phyloP scores from a whole-genome alignment of 2,113 vertebrate genomes.

The Syngnathus scovelli region DNA sequence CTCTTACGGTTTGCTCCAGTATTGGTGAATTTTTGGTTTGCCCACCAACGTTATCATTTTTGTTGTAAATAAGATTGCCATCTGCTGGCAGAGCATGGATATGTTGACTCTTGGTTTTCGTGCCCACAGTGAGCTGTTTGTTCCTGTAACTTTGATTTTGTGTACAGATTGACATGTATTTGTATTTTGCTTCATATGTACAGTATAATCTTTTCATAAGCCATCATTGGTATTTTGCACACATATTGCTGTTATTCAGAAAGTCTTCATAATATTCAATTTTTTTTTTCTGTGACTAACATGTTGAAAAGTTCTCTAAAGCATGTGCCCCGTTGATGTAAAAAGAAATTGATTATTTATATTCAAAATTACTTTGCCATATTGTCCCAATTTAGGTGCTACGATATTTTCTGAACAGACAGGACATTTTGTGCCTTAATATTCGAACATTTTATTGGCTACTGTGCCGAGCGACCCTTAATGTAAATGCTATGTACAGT shows the following conservation, averaged over 20 bases:
- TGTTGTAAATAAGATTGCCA: constrained; percentile 76
- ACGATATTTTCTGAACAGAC: constrained; percentile 9
- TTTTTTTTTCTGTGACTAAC: constrained; percentile 32
- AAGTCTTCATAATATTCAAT: constrained; percentile 39
- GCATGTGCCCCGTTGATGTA: constrained; percentile 19
- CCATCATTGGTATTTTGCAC: constrained; percentile 49
- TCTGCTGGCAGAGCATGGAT: constrained; percentile 86
- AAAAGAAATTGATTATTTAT: constrained; percentile 30
- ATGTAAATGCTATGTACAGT: constrained; percentile 11
- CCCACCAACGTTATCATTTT: constrained; percentile 4
- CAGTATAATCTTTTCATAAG: constrained; percentile 7
- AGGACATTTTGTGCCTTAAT: constrained; percentile 56
- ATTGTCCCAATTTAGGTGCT: constrained; percentile 39
- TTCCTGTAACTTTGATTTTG: constrained; percentile 37
- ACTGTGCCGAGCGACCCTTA: constrained; percentile 7
- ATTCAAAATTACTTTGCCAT: constrained; percentile 26
- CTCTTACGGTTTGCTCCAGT: constrained; percentile 43
- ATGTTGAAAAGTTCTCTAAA: constrained; percentile 19
- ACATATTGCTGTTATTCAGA: constrained; percentile 42
- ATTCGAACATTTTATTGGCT: constrained; percentile 22
- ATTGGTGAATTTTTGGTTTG: constrained; percentile 9
- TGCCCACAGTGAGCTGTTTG: constrained; percentile 40
- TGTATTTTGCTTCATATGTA: constrained; percentile 13
- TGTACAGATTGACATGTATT: constrained; percentile 17
- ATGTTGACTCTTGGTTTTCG: constrained; percentile 78